Percentiles rank a stretch among this genome's conserved stretches.
phyloP scores from a whole-genome alignment of 2,113 vertebrate species.

The Lathamus discolor region DNA sequence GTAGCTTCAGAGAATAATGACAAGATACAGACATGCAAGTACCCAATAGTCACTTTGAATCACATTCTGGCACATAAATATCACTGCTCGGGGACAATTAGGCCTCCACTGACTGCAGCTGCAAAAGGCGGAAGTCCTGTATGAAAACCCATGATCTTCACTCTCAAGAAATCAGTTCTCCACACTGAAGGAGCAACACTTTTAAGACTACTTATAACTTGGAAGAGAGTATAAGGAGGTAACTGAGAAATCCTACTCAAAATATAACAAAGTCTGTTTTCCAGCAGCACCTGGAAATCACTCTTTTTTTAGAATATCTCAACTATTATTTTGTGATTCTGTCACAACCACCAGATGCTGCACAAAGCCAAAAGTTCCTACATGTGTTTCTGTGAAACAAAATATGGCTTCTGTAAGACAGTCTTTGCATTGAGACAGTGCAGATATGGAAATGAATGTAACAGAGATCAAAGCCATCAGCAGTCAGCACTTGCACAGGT shows the following conservation, averaged over 20 bases:
- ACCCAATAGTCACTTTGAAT: not conserved
- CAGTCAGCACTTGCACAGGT: not conserved
- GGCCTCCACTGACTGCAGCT: not conserved
- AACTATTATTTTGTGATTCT: not conserved
- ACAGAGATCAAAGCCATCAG: not conserved
- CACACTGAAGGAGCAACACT: not conserved
- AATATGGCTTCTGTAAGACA: not conserved
- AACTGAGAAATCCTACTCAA: not conserved
- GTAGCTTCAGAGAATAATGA: not conserved
- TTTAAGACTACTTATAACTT: not conserved
- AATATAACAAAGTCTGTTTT: not conserved
- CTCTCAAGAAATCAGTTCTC: not conserved
- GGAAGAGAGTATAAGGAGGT: fast-evolving
- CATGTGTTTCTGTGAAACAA: not conserved
- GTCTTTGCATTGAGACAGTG: not conserved
- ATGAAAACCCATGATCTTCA: not conserved
- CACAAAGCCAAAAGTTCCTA: not conserved
- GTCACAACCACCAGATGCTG: not conserved
- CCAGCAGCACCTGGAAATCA: not conserved
- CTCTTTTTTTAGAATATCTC: not conserved
- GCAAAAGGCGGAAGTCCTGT: not conserved
- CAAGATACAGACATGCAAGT: not conserved
- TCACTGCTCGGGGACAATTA: not conserved
- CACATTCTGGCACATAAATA: not conserved
- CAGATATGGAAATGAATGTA: not conserved